Conservation (phyloP, 1,140 invertebrate genomes). For the Papilio polyxenes region DNA sequence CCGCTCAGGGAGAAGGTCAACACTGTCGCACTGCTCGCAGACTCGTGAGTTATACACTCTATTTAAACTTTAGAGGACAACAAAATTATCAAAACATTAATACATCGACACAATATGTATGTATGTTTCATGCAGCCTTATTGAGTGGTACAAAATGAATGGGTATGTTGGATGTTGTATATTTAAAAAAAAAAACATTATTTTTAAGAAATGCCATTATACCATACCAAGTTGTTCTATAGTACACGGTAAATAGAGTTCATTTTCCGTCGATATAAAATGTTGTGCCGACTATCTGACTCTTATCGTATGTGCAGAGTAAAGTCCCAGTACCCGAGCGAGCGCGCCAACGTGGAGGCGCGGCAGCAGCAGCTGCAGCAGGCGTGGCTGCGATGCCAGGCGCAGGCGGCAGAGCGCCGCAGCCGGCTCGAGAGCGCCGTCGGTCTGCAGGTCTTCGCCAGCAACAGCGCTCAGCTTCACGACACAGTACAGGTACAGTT, state of each 20-base stretch:
- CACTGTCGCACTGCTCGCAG: slow-evolving; percentile 89
- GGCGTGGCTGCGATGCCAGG: slow-evolving; percentile 93
- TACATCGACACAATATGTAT: too few species aligned
- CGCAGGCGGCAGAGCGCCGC: slow-evolving; percentile 90
- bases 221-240: neutral
- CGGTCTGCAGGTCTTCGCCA: slow-evolving; percentile 96
- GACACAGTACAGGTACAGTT: slow-evolving; percentile 71
- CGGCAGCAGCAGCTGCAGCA: slow-evolving; percentile 92
- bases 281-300: neutral
- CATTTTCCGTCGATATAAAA: too few species aligned
- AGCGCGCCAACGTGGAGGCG: slow-evolving; percentile 90
- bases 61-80: neutral
- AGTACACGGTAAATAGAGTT: neutral
- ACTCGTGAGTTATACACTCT: slow-evolving; percentile 82
- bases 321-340: slow-evolving; percentile 94
- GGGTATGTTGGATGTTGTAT: slow-evolving; percentile 44
- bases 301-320: slow-evolving; percentile 81
- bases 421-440: slow-evolving; percentile 94
- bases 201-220: too few species aligned
- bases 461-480: slow-evolving; percentile 80
- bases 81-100: neutral
- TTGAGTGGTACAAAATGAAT: slow-evolving; percentile 52
- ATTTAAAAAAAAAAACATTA: too few species aligned
- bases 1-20: slow-evolving; percentile 94
- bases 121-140: slow-evolving; percentile 54